Conservation (phyloP, 2,113 vertebrate species). For the Suncus etruscus region DNA sequence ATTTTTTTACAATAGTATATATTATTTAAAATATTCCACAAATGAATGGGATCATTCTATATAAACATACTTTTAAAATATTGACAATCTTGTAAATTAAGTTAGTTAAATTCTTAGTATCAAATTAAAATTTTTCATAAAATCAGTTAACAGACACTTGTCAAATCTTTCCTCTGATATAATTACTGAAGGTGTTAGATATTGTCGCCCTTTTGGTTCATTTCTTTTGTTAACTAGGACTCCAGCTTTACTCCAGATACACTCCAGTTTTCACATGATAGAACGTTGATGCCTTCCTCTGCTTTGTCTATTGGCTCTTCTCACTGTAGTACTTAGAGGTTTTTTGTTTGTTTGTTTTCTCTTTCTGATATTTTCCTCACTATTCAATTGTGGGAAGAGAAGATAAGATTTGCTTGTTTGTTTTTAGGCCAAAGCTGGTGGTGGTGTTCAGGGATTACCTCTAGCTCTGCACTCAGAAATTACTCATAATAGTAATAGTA, state of each 20-base stretch:
- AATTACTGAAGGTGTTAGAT: not conserved
- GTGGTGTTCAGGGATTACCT: too few species aligned
- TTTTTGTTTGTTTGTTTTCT: not conserved
- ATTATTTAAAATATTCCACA: too few species aligned
- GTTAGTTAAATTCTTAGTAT: not conserved
- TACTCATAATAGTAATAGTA: too few species aligned
- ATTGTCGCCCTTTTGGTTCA: not conserved
- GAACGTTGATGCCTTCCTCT: not conserved
- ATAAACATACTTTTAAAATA: constrained; percentile 46
- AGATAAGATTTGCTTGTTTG: not conserved
- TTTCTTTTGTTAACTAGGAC: not conserved
- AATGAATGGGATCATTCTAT: too few species aligned
- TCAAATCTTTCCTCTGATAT: not conserved
- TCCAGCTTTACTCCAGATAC: not conserved
- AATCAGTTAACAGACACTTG: constrained; percentile 5
- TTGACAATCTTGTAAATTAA: not conserved
- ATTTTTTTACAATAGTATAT: too few species aligned
- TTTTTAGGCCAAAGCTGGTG: too few species aligned
- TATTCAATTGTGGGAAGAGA: not conserved
- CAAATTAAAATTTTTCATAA: constrained; percentile 55
- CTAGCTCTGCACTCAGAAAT: too few species aligned
- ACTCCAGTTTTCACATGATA: not conserved
- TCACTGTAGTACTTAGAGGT: not conserved
- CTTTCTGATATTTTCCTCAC: not conserved
- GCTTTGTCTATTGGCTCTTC: not conserved